These are phyloP conservation scores for Carassius carassius DNA, from an alignment of 2,113 vertebrate genomes.

Conservation along the genomic window DNA sequence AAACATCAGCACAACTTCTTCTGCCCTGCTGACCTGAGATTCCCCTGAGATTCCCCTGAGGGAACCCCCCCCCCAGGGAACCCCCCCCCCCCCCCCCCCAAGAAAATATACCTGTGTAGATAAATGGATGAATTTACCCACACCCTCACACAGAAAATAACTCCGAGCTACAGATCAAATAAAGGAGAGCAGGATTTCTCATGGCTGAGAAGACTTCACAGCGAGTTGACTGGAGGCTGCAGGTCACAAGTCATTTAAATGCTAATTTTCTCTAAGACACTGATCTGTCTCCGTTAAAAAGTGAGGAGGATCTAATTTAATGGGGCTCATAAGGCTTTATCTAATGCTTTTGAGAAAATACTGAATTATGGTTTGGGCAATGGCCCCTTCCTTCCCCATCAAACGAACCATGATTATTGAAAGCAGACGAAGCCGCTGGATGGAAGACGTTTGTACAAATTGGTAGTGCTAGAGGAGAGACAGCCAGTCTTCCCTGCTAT, in stretches of 20 bases:
- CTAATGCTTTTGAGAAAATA: constrained; percentile 51
- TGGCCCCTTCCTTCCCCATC: constrained; percentile 16
- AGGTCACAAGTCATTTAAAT: constrained; percentile 61
- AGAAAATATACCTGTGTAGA: constrained; percentile 9
- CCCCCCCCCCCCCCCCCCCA: no score
- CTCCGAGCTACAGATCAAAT: constrained; percentile 23
- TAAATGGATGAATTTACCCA: constrained; percentile 23
- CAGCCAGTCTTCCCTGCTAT: not conserved
- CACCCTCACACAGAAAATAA: constrained; percentile 19
- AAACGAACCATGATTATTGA: constrained; percentile 49
- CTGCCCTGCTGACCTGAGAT: constrained; percentile 36
- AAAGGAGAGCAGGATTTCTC: constrained; percentile 19
- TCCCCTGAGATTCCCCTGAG: constrained; percentile 33
- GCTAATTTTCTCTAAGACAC: constrained; percentile 61
- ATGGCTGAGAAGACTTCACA: constrained; percentile 34
- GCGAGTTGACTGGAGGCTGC: constrained; percentile 27
- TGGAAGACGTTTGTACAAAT: not conserved
- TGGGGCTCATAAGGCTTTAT: constrained; percentile 44
- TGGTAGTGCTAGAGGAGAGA: not conserved
- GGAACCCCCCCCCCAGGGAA: no score
- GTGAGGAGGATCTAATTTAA: constrained; percentile 42
- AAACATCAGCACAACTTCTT: constrained; percentile 17
- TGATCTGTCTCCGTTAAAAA: constrained; percentile 47
- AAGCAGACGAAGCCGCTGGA: constrained; percentile 5
- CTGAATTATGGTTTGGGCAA: constrained; percentile 46